Base-by-base conservation (phyloP, 2,888 invertebrate genomes). In the Campoplex capitator region DNA sequence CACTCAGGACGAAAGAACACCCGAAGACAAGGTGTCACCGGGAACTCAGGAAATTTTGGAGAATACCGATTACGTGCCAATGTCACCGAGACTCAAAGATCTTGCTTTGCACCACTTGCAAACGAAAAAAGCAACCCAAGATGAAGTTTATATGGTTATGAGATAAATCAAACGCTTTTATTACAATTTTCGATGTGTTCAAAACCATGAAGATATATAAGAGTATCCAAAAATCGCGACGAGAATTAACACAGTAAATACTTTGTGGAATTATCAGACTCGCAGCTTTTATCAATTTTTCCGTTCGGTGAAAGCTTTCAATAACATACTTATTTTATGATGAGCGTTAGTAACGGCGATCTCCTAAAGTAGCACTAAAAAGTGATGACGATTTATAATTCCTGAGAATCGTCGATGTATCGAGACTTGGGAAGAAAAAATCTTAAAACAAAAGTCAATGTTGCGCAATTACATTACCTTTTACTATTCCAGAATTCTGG, bases 91-190 rank as follows among this genome's bases (percentile, higher is more conserved):
- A 74, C 87, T 92, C n/a, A 92, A 92, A 79, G 92, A 92, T 54
- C 88, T 92, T 6, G 90, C 90, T 11, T 62, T 91, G 16, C 87
- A 86, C 23, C 90, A 92, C 32, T 85, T 91, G 11, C 89, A 91
- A 67, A 86, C 89, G 38, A 88, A 90, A n/a, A 84, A 89, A 70
- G 85, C 88, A 62, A 88, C 89, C 32, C 91, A 90, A 86, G 93
- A 94, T 67, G 92, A 92, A 76, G 90, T 93, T 83, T 94, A 94
- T 56, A 92, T 94, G 90, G 92, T 93, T 42, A 94, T 94, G 94
- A 93, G 92, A 88, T 94, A 90, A 73, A 62, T 45, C 28, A 3
- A 38, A 65, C 18, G 42, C 3, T 48, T 45, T 23, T 35, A 38
- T n/a, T 18, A 4, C 28, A 32, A 13, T 70, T 70, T 18, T 35